Conservation (phyloP, 2,797 vertebrate species). For the Bovichtus diacanthus region DNA sequence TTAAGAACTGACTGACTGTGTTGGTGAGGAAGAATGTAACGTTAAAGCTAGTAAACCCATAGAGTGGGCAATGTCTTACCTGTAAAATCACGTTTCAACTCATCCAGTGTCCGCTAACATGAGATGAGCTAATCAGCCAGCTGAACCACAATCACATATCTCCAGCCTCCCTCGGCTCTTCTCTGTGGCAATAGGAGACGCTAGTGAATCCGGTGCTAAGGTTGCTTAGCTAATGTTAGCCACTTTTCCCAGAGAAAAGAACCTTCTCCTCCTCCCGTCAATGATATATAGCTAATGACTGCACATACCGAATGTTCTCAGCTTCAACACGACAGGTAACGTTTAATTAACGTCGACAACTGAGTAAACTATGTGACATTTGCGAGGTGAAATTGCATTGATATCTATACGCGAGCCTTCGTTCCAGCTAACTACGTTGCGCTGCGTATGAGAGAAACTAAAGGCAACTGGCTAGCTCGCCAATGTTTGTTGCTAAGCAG, state of each 20-base stretch:
- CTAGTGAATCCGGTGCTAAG: slow-evolving; percentile 52
- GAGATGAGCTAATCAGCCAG: slow-evolving; percentile 37
- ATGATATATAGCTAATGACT: not conserved
- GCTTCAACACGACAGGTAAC: not conserved
- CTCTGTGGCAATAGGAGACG: slow-evolving; percentile 37
- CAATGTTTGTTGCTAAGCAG: slow-evolving; percentile 80
- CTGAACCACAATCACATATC: slow-evolving; percentile 53
- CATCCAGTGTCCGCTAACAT: slow-evolving; percentile 48
- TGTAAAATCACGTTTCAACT: slow-evolving; percentile 37
- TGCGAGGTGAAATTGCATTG: not conserved
- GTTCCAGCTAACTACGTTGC: slow-evolving; percentile 47
- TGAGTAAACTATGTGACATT: not conserved
- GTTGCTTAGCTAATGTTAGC: slow-evolving; percentile 69
- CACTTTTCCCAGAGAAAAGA: slow-evolving; percentile 38
- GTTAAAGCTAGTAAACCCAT: not conserved
- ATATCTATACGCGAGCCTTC: slow-evolving; percentile 8
- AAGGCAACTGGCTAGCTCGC: slow-evolving; percentile 59
- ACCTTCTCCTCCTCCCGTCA: slow-evolving; percentile 10
- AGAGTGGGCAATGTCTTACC: slow-evolving; percentile 50
- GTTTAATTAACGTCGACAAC: not conserved
- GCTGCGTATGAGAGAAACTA: slow-evolving; percentile 52
- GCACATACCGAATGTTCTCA: not conserved
- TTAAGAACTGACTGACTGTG: not conserved
- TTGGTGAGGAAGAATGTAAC: not conserved
- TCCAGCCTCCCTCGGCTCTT: slow-evolving; percentile 26